Percentiles rank a stretch among this genome's conserved stretches.
These are phyloP conservation scores for Epirrita christyi DNA, from an alignment of 2,888 invertebrate genomes.

Conservation along the genomic window DNA sequence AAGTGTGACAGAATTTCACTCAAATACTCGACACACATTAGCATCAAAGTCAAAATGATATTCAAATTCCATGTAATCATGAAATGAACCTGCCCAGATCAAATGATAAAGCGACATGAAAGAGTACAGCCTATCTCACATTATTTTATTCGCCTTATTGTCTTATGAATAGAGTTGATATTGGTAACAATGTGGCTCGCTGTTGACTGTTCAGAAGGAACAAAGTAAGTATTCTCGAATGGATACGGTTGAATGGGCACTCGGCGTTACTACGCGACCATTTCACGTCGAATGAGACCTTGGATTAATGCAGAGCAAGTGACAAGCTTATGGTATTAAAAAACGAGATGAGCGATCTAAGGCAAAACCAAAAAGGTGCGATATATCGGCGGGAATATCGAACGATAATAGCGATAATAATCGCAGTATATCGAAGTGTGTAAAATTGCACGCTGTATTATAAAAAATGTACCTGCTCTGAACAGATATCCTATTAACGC, in stretches of 20 bases:
- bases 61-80: conserved; percentile 32
- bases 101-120: conserved; percentile 32
- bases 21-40: conserved; percentile 24
- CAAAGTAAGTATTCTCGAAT: conserved; percentile 65
- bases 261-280: conserved; percentile 57
- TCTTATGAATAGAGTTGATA: conserved; percentile 10
- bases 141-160: conserved; percentile 4
- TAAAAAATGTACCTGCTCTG: too few relatives aligned
- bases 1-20: conserved; percentile 18
- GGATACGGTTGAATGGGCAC: conserved; percentile 57
- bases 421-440: too few relatives aligned
- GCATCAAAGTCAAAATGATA: conserved; percentile 28
- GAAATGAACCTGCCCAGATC: conserved; percentile 31
- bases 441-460: too few relatives aligned
- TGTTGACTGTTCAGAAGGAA: conserved; percentile 50
- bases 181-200: conserved; percentile 10
- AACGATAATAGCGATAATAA: too few relatives aligned
- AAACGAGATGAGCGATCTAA: too few relatives aligned
- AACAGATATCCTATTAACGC: too few relatives aligned
- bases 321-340: conserved; percentile 11
- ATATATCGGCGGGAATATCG: too few relatives aligned
- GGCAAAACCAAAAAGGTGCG: too few relatives aligned
- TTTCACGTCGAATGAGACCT: conserved; percentile 49
- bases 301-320: conserved; percentile 44
- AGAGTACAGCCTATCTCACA: conserved; percentile 14